These are phyloP conservation scores for Scaptomyza tumidula DNA, from an alignment of 2,888 invertebrate genomes.

Conservation along the genomic window DNA sequence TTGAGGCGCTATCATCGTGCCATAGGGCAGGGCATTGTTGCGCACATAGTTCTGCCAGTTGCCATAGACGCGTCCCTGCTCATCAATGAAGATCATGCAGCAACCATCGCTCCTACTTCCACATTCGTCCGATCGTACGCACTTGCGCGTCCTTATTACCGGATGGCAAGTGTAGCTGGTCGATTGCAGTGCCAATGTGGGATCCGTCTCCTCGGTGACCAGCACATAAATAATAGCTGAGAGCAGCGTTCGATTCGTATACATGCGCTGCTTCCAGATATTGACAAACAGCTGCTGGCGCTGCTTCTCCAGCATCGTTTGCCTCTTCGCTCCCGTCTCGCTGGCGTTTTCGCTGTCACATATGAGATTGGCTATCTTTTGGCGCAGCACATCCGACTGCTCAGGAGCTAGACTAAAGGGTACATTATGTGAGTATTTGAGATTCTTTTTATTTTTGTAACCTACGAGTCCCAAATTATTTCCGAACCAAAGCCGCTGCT, in stretches of 20 bases:
- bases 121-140: slow-evolving; percentile 46
- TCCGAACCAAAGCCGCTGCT: slow-evolving; percentile 67
- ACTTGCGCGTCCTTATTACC: slow-evolving; percentile 78
- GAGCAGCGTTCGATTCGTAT: slow-evolving; percentile 72
- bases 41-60: slow-evolving; percentile 84
- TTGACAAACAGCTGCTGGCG: slow-evolving; percentile 63
- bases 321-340: neutral
- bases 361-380: slow-evolving; percentile 58
- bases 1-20: slow-evolving; percentile 84
- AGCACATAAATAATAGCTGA: slow-evolving; percentile 78
- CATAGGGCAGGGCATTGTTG: slow-evolving; percentile 84
- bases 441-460: slow-evolving; percentile 11
- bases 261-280: slow-evolving; percentile 75
- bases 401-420: slow-evolving; percentile 53
- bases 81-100: slow-evolving; percentile 81
- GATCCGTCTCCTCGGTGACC: slow-evolving; percentile 53
- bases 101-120: slow-evolving; percentile 68
- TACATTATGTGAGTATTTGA: neutral
- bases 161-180: slow-evolving; percentile 71
- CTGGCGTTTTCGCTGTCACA: slow-evolving; percentile 1
- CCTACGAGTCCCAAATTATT: slow-evolving; percentile 80
- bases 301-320: slow-evolving; percentile 36
- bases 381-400: slow-evolving; percentile 52
- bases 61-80: slow-evolving; percentile 83
- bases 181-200: slow-evolving; percentile 46